Base-by-base conservation (phyloP, 1,140 invertebrate species). In the Panagrolaimus sp. region DNA sequence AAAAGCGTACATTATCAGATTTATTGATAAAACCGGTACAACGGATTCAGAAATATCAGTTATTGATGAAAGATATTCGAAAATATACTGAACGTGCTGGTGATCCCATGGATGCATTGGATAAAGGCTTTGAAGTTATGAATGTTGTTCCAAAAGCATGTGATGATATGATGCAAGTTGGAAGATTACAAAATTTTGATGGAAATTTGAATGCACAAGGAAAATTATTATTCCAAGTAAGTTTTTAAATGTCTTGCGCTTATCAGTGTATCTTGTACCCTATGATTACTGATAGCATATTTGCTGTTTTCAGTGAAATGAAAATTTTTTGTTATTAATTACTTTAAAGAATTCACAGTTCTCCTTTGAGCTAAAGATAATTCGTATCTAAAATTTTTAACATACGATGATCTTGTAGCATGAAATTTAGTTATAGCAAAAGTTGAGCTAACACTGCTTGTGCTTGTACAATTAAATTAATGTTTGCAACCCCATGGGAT, bases 81-180 rank as follows among this genome's bases (percentile, higher is more conserved):
- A 87, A 87, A 77, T 87, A 86, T 73, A 88, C 87, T 46, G 86
- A 88, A 63, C 79, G 84, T 67, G 85, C 86, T 16, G 84, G 88
- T 38, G 87, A 89, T 5, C 88, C 90, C 78, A 88, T 89, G 62
- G 88, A 89, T 66, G 85, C 88, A 13, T 84, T 96, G 61, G 87
- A 88, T 70, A 89, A 90, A 67, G 93, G 92, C 43, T 88, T 90
- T 53, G 75, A 82, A 27, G 84, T 86, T 53, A 96, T 91, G 87
- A 88, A 90, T 77, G 88, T 93, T 72, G 92, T 97, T 69, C 94
- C 94, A 8, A 97, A 98, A 86, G 89, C 90, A 68, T 95, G 95
- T 69, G 94, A 98, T 85, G 93, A 98, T 83, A 97, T 98, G 94
- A 96, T 98, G 93, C 93, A 96, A 83, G 91, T 98, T 62, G 93